phyloP scores from a whole-genome alignment of 1,140 invertebrate species.

The Tachypleus tridentatus region DNA sequence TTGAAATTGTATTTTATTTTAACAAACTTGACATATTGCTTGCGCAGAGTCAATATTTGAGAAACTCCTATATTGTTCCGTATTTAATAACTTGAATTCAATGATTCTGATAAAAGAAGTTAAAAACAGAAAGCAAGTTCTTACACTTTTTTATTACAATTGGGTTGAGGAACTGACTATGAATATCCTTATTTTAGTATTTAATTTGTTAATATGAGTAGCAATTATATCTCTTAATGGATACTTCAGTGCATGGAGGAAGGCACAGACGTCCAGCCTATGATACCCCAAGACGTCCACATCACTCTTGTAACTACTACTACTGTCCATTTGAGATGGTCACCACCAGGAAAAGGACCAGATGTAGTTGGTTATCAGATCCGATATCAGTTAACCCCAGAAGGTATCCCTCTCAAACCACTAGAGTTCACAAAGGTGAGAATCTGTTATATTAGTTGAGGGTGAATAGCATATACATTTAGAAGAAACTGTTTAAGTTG shows the following conservation, averaged over 20 bases:
- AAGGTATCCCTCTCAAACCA: conserved; percentile 22
- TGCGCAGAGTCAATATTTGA: too few species aligned
- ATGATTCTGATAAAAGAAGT: too few species aligned
- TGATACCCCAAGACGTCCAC: conserved; percentile 57
- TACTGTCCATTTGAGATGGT: conserved; percentile 53
- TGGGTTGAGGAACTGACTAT: too few species aligned
- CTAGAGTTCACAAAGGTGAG: conserved; percentile 20
- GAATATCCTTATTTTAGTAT: not conserved
- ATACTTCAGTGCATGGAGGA: conserved; percentile 66
- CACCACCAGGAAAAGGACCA: conserved; percentile 47
- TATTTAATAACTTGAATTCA: too few species aligned
- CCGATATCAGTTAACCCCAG: conserved; percentile 50
- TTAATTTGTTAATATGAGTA: not conserved
- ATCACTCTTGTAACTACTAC: conserved; percentile 46
- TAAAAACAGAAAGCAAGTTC: too few species aligned
- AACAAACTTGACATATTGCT: too few species aligned
- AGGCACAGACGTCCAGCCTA: conserved; percentile 58
- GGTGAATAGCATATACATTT: too few species aligned
- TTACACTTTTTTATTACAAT: too few species aligned
- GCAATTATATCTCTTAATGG: not conserved
- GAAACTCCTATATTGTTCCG: too few species aligned
- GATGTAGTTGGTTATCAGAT: conserved; percentile 54
- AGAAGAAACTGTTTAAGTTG: too few species aligned
- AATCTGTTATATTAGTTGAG: too few species aligned
- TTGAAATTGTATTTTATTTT: too few species aligned